A percentile compares a stretch with the other conserved stretches of the same genome.
phyloP scores from a whole-genome alignment of 2,113 vertebrate species.

The Eulemur macaco region DNA sequence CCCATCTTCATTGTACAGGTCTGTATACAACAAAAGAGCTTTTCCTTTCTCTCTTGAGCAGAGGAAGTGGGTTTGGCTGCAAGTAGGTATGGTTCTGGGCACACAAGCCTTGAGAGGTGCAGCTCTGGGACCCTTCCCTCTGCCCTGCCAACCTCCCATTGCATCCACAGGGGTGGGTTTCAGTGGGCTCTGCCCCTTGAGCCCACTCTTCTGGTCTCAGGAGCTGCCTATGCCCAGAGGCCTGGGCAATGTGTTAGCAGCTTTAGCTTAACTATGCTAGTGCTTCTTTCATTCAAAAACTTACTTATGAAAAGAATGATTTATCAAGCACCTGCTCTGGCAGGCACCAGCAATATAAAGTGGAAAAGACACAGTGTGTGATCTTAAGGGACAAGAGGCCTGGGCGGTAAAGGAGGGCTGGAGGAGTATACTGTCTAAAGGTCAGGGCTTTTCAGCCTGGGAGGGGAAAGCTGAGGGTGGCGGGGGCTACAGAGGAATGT shows the following conservation, averaged over 20 bases:
- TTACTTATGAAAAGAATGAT: not conserved
- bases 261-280: not conserved
- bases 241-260: not conserved
- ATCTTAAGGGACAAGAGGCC: not conserved
- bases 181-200: too few relatives aligned
- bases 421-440: not conserved
- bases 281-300: not conserved
- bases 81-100: not conserved
- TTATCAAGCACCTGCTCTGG: not conserved
- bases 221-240: fast-evolving
- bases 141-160: not conserved
- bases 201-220: not conserved
- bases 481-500: not conserved
- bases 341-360: not conserved
- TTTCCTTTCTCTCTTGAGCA: not conserved
- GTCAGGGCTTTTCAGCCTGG: not conserved
- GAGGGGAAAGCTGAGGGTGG: not conserved
- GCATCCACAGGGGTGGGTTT: fast-evolving
- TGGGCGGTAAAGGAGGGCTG: not conserved
- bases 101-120: not conserved
- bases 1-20: not conserved
- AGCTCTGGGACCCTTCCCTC: not conserved
- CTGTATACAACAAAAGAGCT: too few relatives aligned
- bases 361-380: not conserved
- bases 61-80: not conserved